Percentiles rank a stretch among this genome's conserved stretches.
Conservation (phyloP, 2,888 invertebrate genomes). For the Thymelicus acteon region DNA sequence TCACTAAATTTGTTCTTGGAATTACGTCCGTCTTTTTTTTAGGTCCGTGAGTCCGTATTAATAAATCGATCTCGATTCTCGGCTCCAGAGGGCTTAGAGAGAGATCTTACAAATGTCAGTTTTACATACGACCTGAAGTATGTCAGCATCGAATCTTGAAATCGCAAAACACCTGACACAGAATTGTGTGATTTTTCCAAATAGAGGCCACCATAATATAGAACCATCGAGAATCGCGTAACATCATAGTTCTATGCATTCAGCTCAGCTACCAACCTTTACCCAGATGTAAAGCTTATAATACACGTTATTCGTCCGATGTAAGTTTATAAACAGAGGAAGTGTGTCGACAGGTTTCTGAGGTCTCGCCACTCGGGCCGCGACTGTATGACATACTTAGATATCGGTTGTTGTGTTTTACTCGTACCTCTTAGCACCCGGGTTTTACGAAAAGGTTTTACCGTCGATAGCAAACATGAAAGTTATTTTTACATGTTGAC, state of each 20-base stretch:
- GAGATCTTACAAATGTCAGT: too few relatives aligned
- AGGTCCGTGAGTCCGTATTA: too few relatives aligned
- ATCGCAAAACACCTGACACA: neutral
- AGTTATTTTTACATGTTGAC: too few relatives aligned
- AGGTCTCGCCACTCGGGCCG: conserved; percentile 9
- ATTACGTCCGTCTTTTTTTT: too few relatives aligned
- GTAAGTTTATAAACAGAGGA: conserved; percentile 38
- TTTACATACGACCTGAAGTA: too few relatives aligned
- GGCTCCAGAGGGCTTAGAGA: too few relatives aligned
- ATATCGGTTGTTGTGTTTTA: neutral
- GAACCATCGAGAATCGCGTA: too few relatives aligned
- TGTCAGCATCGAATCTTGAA: too few relatives aligned
- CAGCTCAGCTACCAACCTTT: conserved; percentile 16
- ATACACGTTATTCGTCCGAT: conserved; percentile 38
- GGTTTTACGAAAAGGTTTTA: neutral
- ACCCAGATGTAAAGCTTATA: conserved; percentile 9
- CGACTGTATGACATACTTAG: conserved; percentile 44
- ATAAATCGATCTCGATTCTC: too few relatives aligned
- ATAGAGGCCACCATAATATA: too few relatives aligned
- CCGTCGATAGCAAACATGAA: neutral
- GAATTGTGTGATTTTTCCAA: neutral
- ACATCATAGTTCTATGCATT: conserved; percentile 4
- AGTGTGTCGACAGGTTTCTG: conserved; percentile 48
- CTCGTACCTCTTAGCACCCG: neutral
- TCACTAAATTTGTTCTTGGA: too few relatives aligned